Conservation (phyloP, 2,113 vertebrate species). For the Zingel zingel region DNA sequence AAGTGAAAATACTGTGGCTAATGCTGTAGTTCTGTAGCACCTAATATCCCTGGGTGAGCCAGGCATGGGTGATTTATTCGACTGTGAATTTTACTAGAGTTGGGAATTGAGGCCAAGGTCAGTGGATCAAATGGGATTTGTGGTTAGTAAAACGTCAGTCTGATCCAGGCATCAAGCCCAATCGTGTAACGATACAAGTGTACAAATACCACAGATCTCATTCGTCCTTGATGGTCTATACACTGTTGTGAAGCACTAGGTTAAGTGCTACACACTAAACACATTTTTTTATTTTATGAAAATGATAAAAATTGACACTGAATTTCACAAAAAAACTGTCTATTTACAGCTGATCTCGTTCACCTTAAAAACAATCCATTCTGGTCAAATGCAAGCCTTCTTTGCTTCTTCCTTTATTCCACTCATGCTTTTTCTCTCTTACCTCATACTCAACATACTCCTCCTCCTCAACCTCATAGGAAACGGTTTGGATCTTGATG, state of each 20-base stretch:
- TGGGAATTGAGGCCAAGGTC: constrained; percentile 69
- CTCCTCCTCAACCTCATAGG: constrained; percentile 95
- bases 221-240: neutral
- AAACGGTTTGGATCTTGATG: constrained; percentile 93
- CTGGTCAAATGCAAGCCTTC: neutral
- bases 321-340: neutral
- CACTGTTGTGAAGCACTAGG: neutral
- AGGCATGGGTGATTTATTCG: constrained; percentile 52
- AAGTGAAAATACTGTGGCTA: constrained; percentile 47
- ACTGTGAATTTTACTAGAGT: constrained; percentile 42
- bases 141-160: constrained; percentile 48
- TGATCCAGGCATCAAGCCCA: constrained; percentile 42
- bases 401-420: neutral
- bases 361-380: neutral
- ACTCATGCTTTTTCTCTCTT: constrained; percentile 49
- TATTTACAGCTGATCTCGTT: neutral
- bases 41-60: constrained; percentile 51
- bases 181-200: constrained; percentile 21
- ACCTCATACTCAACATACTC: constrained; percentile 94
- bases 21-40: constrained; percentile 27
- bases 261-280: neutral
- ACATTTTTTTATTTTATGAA: neutral
- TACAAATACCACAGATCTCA: neutral
- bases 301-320: neutral
- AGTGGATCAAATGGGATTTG: constrained; percentile 69